A percentile compares a stretch with the other conserved stretches of the same genome.
Conservation (phyloP, 2,888 invertebrate species). For the Pocota personata region DNA sequence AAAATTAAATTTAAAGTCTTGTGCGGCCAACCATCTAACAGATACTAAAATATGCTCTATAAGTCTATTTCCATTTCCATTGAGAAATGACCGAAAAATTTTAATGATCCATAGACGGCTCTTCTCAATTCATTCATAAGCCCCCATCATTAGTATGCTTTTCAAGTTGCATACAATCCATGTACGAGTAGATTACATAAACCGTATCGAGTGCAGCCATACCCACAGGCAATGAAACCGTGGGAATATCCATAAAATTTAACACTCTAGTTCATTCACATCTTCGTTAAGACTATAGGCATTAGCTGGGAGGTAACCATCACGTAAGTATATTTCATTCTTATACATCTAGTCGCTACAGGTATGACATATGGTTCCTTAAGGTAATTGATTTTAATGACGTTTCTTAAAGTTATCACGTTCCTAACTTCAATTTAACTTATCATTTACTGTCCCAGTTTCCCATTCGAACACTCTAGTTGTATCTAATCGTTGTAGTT, state of each 20-base stretch:
- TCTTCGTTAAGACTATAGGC: too few relatives aligned
- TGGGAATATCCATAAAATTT: slow-evolving; percentile 46
- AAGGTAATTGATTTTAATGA: neutral
- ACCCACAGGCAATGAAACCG: slow-evolving; percentile 22
- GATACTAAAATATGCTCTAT: too few relatives aligned
- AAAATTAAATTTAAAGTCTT: too few relatives aligned
- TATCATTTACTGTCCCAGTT: neutral
- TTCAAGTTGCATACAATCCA: slow-evolving; percentile 5
- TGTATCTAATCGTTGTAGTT: neutral
- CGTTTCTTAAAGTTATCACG: neutral
- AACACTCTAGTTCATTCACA: neutral
- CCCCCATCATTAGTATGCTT: slow-evolving; percentile 5
- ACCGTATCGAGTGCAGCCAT: slow-evolving; percentile 10
- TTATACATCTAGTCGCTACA: neutral
- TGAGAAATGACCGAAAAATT: neutral
- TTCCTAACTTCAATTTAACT: neutral
- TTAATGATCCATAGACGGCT: neutral
- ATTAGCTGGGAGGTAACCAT: too few relatives aligned
- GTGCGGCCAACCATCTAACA: too few relatives aligned
- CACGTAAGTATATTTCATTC: neutral
- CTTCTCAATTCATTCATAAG: neutral
- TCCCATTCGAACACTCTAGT: neutral
- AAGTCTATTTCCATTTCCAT: too few relatives aligned
- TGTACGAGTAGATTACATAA: slow-evolving; percentile 11
- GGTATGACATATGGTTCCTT: neutral